Conservation (phyloP, 2,113 vertebrate genomes). For the cattle (Bos taurus) region DNA sequence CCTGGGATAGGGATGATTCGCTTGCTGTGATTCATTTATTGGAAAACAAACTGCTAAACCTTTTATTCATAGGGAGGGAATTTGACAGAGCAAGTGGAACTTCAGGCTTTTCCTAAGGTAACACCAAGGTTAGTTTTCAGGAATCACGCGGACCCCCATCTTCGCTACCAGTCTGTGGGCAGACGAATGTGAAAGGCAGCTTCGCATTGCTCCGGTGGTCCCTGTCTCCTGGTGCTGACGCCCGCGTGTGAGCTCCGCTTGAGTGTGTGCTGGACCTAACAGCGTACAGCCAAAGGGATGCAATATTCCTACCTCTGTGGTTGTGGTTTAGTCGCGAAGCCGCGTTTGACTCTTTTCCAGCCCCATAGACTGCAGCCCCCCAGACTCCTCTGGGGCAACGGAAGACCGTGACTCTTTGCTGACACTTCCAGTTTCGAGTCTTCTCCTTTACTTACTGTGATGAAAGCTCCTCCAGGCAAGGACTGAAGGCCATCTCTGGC, state of each 20-base stretch:
- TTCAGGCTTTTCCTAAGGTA: not conserved
- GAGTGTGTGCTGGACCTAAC: not conserved
- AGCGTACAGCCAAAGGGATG: not conserved
- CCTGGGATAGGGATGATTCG: not conserved
- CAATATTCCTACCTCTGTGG: not conserved
- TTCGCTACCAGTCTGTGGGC: not conserved
- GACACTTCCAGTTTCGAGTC: not conserved
- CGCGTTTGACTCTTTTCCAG: not conserved
- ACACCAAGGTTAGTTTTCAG: not conserved
- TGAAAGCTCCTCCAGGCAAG: not conserved
- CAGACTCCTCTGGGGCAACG: not conserved
- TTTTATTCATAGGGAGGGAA: not conserved
- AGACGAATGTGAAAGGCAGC: not conserved
- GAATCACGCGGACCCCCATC: not conserved
- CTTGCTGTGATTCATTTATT: not conserved
- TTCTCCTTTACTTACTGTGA: not conserved
- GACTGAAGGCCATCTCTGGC: not conserved
- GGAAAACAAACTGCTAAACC: not conserved
- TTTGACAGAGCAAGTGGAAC: not conserved
- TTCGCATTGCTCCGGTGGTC: fast-evolving
- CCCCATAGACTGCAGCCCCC: not conserved
- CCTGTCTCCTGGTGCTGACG: not conserved
- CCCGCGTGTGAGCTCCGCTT: no score
- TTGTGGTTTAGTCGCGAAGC: fast-evolving
- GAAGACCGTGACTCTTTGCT: not conserved